Evolutionary conservation across 2,888 invertebrate species (phyloP), one percentile per base, ranked within the genome.

Genomic region (Laspeyria flexula): DNA sequence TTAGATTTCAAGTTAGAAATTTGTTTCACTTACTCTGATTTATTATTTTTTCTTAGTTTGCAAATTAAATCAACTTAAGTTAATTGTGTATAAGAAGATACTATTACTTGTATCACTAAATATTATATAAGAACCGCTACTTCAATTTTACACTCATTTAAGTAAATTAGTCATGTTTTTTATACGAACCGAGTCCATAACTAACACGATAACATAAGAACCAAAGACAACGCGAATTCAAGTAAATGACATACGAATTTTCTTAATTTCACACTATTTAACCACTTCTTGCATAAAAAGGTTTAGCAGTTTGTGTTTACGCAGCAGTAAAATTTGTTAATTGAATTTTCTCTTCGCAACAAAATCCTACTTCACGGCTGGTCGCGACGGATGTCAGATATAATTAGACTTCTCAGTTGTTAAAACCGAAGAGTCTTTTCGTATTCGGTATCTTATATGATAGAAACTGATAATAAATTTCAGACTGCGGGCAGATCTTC

Each of bases 271-370:
- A 60, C 54, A 64, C 46, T 50, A 46, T 61, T 65, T 66, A 61
- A 49, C 39, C 46, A 45, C 55, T 60, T 53, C 52, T 39, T 39
- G 12, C 38, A 43, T 65, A 55, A 57, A 60, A 55, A 52, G 54
- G 51, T 60, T 13, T 54, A 60, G 43, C 46, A 45, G 41, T 52
- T 54, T 52, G 39, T 56, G 56, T 59, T 58, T 48, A 58, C 43
- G 49, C 49, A 10, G 53, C 48, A 58, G 47, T 50, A 46, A 56
- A 67, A 66, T 71, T 61, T 53, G 65, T 70, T 75, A 77, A 79
- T 80, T 77, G 72, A 76, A 77, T 77, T 77, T 54, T 60, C 50
- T 60, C 49, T 62, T 67, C 65, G 65, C 57, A 66, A 72, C 66
- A 65, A 72, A n/a, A 72, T 77, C 52, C 58, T 55, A 51, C 65